These are phyloP conservation scores for Pan paniscus DNA, from an alignment of 2,113 vertebrate genomes.

Conservation along the genomic window DNA sequence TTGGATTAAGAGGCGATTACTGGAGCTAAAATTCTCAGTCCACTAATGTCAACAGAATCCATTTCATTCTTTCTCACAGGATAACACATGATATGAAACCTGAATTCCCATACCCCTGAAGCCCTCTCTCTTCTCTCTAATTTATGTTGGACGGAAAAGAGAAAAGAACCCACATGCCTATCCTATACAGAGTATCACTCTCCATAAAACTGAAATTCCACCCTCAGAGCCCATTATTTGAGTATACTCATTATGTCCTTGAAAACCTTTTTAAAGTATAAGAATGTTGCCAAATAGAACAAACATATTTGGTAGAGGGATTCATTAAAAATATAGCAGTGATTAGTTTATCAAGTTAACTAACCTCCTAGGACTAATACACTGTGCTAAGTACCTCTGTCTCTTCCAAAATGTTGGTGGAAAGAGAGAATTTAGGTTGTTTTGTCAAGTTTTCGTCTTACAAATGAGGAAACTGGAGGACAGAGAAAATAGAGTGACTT, in stretches of 20 bases:
- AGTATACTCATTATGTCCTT: neutral
- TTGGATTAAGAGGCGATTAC: constrained; percentile 26
- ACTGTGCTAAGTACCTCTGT: neutral
- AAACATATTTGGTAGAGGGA: neutral
- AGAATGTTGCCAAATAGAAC: neutral
- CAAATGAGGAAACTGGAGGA: neutral
- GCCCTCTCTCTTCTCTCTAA: neutral
- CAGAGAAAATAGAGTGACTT: neutral
- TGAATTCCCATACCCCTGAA: neutral
- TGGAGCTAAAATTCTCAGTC: neutral
- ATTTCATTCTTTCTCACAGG: constrained; percentile 33
- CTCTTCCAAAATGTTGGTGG: neutral
- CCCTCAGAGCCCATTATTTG: neutral
- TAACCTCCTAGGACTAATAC: neutral
- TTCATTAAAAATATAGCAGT: neutral
- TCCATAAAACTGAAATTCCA: neutral
- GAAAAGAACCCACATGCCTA: neutral
- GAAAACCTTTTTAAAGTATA: neutral
- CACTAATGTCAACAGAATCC: neutral
- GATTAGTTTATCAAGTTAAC: neutral
- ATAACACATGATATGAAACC: constrained; percentile 34
- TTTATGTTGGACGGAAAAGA: neutral
- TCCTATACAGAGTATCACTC: neutral
- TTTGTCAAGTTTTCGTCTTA: neutral
- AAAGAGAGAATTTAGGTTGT: neutral